Evolutionary conservation across 2,797 vertebrate genomes (phyloP).

Genomic region (Gadopsis bispinosus): DNA sequence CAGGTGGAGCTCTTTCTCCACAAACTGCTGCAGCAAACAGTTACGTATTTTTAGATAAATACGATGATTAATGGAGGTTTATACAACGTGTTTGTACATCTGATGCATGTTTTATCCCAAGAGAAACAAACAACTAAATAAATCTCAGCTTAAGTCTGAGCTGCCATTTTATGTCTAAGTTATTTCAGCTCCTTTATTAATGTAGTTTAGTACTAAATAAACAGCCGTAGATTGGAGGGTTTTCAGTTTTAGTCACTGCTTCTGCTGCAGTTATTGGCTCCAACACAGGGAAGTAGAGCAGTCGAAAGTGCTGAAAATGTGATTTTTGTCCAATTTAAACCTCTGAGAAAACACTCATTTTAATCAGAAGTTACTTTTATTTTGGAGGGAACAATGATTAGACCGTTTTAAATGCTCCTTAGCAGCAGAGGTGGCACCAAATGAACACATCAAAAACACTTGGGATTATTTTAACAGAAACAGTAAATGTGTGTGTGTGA

Average conservation of each 20-base stretch:
- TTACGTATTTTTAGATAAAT: conserved; percentile 5
- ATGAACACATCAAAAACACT: conserved; percentile 27
- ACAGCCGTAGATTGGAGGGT: background rate
- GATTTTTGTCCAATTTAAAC: conserved; percentile 7
- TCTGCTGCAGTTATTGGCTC: background rate
- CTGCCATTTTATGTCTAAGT: background rate
- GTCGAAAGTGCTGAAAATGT: conserved; percentile 47
- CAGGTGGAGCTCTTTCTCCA: background rate
- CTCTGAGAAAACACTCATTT: conserved; percentile 28
- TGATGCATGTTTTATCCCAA: background rate
- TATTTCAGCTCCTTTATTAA: conserved; percentile 22
- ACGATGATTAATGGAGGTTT: conserved; percentile 23
- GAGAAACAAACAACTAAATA: background rate
- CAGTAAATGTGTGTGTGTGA: conserved; percentile 39
- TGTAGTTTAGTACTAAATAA: conserved; percentile 22
- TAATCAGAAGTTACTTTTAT: conserved; percentile 51
- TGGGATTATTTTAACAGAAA: conserved; percentile 47
- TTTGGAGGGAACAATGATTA: conserved; percentile 56
- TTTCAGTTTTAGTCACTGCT: background rate
- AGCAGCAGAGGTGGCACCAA: conserved; percentile 49
- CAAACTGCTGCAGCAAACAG: background rate
- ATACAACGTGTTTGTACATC: conserved; percentile 3
- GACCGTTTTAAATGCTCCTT: conserved; percentile 59
- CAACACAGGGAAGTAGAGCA: background rate
- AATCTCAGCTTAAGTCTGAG: conserved; percentile 25